phyloP scores from a whole-genome alignment of 2,113 vertebrate genomes.

The Malurus alboscapulatus region DNA sequence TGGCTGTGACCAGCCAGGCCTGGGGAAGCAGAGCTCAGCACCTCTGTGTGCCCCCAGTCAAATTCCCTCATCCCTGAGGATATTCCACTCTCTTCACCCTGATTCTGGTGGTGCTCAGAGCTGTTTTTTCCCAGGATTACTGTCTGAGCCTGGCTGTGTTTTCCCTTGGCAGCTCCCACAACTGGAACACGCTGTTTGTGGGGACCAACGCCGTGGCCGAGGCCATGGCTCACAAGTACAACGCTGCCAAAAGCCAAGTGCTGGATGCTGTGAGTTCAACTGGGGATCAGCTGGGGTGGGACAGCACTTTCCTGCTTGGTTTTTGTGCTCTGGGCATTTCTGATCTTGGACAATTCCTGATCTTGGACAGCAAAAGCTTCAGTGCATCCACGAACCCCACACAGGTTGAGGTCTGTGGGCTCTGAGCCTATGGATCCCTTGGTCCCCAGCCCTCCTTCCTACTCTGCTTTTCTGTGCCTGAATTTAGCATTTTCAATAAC shows the following conservation, averaged over 20 bases:
- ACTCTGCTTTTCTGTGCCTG: background rate
- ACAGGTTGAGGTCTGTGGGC: background rate
- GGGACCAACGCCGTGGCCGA: constrained; percentile 92
- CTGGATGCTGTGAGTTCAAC: constrained; percentile 87
- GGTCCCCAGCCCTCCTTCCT: background rate
- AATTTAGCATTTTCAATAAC: background rate
- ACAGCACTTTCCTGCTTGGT: background rate
- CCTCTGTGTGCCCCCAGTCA: background rate
- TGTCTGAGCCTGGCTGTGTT: background rate
- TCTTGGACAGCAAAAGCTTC: background rate
- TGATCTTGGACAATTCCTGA: background rate
- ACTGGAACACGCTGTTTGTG: constrained; percentile 94
- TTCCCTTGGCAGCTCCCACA: constrained; percentile 83
- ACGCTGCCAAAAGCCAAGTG: constrained; percentile 92
- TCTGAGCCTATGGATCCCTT: background rate
- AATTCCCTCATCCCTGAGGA: background rate
- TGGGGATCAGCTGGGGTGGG: background rate
- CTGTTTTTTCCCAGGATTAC: background rate
- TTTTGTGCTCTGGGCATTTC: background rate
- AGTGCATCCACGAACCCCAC: accelerated
- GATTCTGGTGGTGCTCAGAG: background rate
- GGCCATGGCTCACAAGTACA: constrained; percentile 92
- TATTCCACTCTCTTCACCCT: background rate
- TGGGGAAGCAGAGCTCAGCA: background rate
- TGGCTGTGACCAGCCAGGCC: background rate